These are phyloP conservation scores for Takifugu bimaculatus DNA, from an alignment of 2,113 vertebrate species.

Conservation along the genomic window DNA sequence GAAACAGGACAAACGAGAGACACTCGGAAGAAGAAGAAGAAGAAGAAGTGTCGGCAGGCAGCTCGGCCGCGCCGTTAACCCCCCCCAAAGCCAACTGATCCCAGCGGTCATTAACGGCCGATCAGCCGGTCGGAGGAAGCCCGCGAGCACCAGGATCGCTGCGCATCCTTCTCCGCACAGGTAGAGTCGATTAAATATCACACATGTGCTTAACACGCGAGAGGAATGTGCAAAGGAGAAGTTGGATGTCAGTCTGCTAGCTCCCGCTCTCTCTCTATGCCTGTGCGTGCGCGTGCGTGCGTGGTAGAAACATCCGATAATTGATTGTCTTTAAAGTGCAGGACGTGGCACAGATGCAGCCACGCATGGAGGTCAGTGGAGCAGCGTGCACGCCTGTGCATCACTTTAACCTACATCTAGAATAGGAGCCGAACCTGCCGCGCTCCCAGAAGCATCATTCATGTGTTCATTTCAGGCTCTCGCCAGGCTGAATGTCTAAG, in stretches of 20 bases:
- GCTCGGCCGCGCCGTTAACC: too few relatives aligned
- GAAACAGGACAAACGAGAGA: neutral
- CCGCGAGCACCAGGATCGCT: slow-evolving; percentile 9
- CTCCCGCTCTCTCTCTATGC: neutral
- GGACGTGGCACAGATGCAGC: slow-evolving; percentile 44
- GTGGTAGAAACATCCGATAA: slow-evolving; percentile 16
- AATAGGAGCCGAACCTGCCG: slow-evolving; percentile 62
- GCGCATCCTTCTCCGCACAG: slow-evolving; percentile 6
- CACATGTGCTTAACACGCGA: too few relatives aligned
- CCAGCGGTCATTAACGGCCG: slow-evolving; percentile 3
- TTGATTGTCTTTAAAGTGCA: slow-evolving; percentile 41
- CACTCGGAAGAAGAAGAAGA: neutral
- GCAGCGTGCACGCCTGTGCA: slow-evolving; percentile 47
- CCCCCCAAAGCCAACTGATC: neutral
- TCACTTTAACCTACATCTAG: slow-evolving; percentile 58
- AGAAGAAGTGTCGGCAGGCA: neutral
- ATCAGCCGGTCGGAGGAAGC: slow-evolving; percentile 2
- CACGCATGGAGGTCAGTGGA: slow-evolving; percentile 57
- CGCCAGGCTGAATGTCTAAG: too few relatives aligned
- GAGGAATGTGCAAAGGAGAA: too few relatives aligned
- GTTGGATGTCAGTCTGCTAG: too few relatives aligned
- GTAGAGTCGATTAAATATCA: slow-evolving; percentile 5
- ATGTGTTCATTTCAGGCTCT: too few relatives aligned
- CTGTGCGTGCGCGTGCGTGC: slow-evolving; percentile 4
- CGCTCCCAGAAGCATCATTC: too few relatives aligned